Evolutionary conservation across 2,888 invertebrate genomes (phyloP), one percentile per base, ranked within the genome.

Genomic region (Nycteola revayana): DNA sequence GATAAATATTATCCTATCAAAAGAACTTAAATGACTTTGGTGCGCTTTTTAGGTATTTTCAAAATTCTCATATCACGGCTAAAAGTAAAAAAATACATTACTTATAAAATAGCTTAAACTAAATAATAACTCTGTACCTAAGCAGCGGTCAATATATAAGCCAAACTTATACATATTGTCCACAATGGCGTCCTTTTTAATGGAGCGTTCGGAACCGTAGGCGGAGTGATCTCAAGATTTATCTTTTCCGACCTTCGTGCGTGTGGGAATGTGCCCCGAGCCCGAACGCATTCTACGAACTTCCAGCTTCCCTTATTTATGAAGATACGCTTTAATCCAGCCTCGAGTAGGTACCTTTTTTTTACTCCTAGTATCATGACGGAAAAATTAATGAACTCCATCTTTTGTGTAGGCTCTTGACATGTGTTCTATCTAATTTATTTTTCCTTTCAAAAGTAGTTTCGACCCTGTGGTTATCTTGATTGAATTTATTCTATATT

Each of bases 151-250:
- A n/a, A n/a, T n/a, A n/a, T n/a, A n/a, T n/a, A n/a, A n/a, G n/a
- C n/a, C n/a, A n/a, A n/a, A n/a, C 20, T 7, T 31, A 27, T 10
- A 9, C 35, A 21, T 10, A n/a, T 7, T 11, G 18, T 8, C 25
- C 44, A 36, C 46, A 59, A 57, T 53, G 42, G 43, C 51, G 43
- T 41, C 42, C 41, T 47, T 45, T 41, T 69, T 79, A 81, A 81
- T 81, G 78, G 74, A 73, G 60, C 64, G 66, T 14, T 14, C 14
- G 14, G 14, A 14, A 5, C 14, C 14, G 56, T 62, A 66, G 83
- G 81, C 75, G 78, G 72, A 70, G 75, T 66, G 62, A 56, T 53
- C 42, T 45, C 55, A 73, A 83, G 84, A 86, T 87, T 87, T 87
- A 87, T 87, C 76, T 82, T 70, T 77, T 80, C 67, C 75, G 78